Base-by-base conservation (phyloP, 2,113 vertebrate genomes). In the Erinaceus europaeus region DNA sequence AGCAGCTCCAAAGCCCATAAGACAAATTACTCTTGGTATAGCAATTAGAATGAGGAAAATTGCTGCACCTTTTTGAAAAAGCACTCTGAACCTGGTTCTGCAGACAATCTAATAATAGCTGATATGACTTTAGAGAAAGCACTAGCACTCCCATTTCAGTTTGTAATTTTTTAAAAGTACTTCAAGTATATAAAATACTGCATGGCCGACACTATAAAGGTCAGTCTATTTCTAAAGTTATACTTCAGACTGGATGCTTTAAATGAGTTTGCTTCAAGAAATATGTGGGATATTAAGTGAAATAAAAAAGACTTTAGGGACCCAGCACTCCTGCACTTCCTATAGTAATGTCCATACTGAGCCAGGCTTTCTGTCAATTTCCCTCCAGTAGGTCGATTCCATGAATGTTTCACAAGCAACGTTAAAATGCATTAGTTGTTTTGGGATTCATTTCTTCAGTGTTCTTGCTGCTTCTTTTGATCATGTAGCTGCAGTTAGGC, bases 41-140 rank as follows among this genome's bases (percentile, higher is more conserved):
- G 78, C 57, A 96, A 79, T 95, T 94, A 93, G 93, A 95, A 82
- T 36, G 80, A 73, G 76, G 69, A 5, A 34, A 81, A 86, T 80
- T 65, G 67, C 88, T 72, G 61, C 46, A 86, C 76, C 23, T 93
- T 94, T 94, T 87, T 77, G 59, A 80, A 91, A 84, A 93, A 57
- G 76, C 52, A 74, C 32, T 87, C 78, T 13, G 81, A 86, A 57
- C 27, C 89, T 20, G 3, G 46, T 76, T 71, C 82, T 27, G 9
- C 64, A 80, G 48, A 96, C 79, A 4, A 91, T 94, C 69, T 89
- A 95, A 93, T 91, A 93, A 92, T 12, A 82, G 67, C 59, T 42
- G 18, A 50, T 88, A 46, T 34, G 78, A 87, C 59, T 73, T 92
- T 61, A 83, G 71, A 87, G 75, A 64, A 90, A 75, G 55, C 32